Evolutionary conservation across 2,888 invertebrate species (phyloP), one percentile per base, ranked within the genome.

Genomic region (Lithophane ornitopus): DNA sequence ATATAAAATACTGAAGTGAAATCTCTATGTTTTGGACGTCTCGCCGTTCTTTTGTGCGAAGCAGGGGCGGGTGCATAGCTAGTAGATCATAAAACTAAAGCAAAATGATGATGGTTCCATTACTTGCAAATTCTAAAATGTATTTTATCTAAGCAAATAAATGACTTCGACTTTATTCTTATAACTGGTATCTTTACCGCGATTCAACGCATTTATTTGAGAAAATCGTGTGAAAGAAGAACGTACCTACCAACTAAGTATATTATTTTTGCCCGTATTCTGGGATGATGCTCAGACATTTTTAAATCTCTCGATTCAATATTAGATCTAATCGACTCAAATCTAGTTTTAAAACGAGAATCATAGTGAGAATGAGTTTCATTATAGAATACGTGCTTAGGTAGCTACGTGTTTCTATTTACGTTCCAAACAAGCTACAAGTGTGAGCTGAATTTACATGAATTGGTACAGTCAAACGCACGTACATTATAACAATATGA

Each of bases 351-450:
- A 34, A 49, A 76, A 61, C 12, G 22, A n/a, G 44, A 59, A 77
- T 70, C 61, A 39, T 44, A 46, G 46, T 39, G 1, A 44, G 34
- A 52, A 34, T 39, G 44, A 61, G 22, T 3, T n/a, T 66, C n/a
- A 7, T 14, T 26, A 44, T 44, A 44, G 22, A 59, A 59, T 26
- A 76, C 41, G 68, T 76, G 68, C 41, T 67, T 28, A 56, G 34
- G 16, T 56, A n/a, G 19, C 3, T 75, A 68, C 28, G 76, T 59
- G 41, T 44, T 69, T 76, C 69, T 49, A 76, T 76, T 77, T 26
- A 76, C 16, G 34, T 44, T 34, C 22, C 3, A 16, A 39, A 74
- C 62, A 34, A 68, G 44, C 59, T 77, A 59, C 69, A 76, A 69
- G 69, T 69, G 26, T 52, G 26, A 9, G 16, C 34, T 52, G 41